These are phyloP conservation scores for Pterophyllum scalare DNA, from an alignment of 2,113 vertebrate species.

Conservation along the genomic window DNA sequence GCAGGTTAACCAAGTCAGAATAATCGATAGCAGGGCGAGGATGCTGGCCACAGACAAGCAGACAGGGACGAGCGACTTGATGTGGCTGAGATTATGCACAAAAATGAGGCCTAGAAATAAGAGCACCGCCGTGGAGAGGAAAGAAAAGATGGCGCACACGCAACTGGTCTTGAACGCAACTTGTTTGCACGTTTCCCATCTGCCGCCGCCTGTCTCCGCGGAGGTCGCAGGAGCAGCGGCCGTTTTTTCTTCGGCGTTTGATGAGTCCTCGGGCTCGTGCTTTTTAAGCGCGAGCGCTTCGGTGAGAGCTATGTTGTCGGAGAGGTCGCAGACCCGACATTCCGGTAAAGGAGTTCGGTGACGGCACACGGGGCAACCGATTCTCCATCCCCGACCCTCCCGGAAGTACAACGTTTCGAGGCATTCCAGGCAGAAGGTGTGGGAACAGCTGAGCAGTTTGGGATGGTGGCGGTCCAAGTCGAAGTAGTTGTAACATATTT, in stretches of 20 bases:
- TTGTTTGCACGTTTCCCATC: slow-evolving; percentile 83
- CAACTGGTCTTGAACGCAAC: slow-evolving; percentile 81
- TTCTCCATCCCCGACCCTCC: slow-evolving; percentile 60
- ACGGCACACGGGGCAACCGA: slow-evolving; percentile 85
- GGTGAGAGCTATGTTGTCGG: slow-evolving; percentile 80
- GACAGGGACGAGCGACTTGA: background rate
- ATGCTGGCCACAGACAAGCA: slow-evolving; percentile 31
- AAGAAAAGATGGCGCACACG: slow-evolving; percentile 79
- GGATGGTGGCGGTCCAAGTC: slow-evolving; percentile 82
- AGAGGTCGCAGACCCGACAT: slow-evolving; percentile 78
- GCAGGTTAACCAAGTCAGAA: slow-evolving; percentile 47
- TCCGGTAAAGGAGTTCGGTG: slow-evolving; percentile 84
- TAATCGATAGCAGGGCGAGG: slow-evolving; percentile 36
- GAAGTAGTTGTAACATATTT: slow-evolving; percentile 87
- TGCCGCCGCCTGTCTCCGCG: slow-evolving; percentile 61
- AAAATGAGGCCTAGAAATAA: slow-evolving; percentile 53
- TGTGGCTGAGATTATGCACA: slow-evolving; percentile 21
- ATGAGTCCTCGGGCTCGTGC: slow-evolving; percentile 45
- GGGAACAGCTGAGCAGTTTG: slow-evolving; percentile 84
- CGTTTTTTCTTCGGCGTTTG: background rate
- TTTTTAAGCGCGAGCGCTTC: slow-evolving; percentile 64
- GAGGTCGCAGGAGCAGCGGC: slow-evolving; percentile 27
- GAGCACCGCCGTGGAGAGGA: slow-evolving; percentile 33
- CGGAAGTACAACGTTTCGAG: slow-evolving; percentile 80
- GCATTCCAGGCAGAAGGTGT: slow-evolving; percentile 87